These are phyloP conservation scores for Phrynocephalus vlangalii DNA, from an alignment of 2,797 vertebrate genomes.

Conservation along the genomic window DNA sequence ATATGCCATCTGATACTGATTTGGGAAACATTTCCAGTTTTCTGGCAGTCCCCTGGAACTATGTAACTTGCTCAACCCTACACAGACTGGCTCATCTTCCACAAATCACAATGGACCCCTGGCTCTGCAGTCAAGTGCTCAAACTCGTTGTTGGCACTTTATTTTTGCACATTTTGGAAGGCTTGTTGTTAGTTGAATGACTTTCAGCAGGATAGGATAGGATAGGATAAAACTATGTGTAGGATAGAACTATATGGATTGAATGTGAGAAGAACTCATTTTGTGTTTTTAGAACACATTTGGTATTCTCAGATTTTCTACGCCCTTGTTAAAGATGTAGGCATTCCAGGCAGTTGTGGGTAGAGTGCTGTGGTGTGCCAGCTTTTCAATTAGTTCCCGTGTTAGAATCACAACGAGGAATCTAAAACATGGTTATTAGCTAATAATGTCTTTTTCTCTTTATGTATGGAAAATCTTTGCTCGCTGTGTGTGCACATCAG, in stretches of 20 bases:
- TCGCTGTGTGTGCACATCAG: neutral
- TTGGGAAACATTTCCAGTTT: too few relatives aligned
- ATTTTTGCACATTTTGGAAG: too few relatives aligned
- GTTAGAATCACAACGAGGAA: neutral
- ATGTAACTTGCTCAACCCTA: too few relatives aligned
- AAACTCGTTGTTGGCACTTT: too few relatives aligned
- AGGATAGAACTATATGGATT: neutral
- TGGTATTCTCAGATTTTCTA: neutral
- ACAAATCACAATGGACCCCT: too few relatives aligned
- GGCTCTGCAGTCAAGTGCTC: too few relatives aligned
- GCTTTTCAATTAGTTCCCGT: neutral
- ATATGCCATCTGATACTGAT: too few relatives aligned
- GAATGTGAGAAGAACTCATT: neutral
- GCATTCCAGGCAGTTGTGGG: neutral
- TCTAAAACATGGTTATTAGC: neutral
- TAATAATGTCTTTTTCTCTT: neutral
- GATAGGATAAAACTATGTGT: too few relatives aligned
- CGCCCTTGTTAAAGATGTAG: neutral
- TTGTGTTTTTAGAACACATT: neutral
- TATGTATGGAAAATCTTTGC: neutral
- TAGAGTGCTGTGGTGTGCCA: neutral
- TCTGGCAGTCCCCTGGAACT: too few relatives aligned
- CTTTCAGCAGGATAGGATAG: too few relatives aligned
- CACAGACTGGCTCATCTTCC: too few relatives aligned
- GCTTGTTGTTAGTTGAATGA: too few relatives aligned